Evolutionary conservation across 2,888 invertebrate genomes (phyloP), one percentile per base, ranked within the genome.

Genomic region (Maniola hyperantus): DNA sequence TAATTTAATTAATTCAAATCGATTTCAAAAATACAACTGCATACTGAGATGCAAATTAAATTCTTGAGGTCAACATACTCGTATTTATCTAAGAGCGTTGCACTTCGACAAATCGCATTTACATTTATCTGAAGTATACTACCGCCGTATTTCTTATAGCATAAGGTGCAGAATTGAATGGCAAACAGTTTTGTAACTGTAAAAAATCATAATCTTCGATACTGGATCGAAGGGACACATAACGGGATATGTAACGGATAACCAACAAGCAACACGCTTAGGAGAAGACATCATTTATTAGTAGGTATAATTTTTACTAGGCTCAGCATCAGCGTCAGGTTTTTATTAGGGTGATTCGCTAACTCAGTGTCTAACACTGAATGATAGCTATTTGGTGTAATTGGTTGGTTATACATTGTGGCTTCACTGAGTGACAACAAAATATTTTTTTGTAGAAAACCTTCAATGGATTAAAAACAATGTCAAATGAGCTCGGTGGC

Each of bases 241-340:
- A 89, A 87, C 90, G 81, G 89, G 84, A 79, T 77, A 79, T 74
- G 79, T 87, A 88, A 87, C 89, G 83, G 89, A 87, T 69, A 60
- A 42, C 6, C 39, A 57, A 13, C 42, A 6, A 57, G 42, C 7
- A n/a, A 39, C 42, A 26, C 57, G 10, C 2, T 13, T 18, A 42
- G 11, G 42, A 57, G 39, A 42, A 20, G 57, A 20, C 57, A 26
- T 10, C n/a, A 15, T n/a, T 6, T 6, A n/a, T n/a, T n/a, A 42
- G 2, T 13, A 34, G 34, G 4, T 34, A n/a, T n/a, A n/a, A n/a
- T n/a, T n/a, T n/a, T n/a, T n/a, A n/a, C n/a, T n/a, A n/a, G n/a
- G n/a, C n/a, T n/a, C n/a, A n/a, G n/a, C n/a, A n/a, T n/a, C n/a
- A n/a, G n/a, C n/a, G n/a, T n/a, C n/a, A n/a, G n/a, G n/a, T n/a